These are phyloP conservation scores for Acropora yongei DNA, from an alignment of 64 coral and sea anemone genomes.

Conservation along the genomic window DNA sequence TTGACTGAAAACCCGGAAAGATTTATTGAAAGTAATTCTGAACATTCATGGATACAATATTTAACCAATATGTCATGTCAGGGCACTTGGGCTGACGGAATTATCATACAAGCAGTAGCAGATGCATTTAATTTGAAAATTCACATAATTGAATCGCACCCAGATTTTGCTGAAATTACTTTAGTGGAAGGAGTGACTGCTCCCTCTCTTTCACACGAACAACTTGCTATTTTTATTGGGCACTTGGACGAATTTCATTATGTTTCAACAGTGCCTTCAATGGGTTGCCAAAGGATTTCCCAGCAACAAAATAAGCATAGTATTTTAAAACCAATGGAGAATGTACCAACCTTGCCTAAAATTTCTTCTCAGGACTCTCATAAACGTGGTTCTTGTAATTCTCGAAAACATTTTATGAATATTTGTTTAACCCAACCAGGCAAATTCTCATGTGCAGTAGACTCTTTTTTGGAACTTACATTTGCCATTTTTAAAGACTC, in stretches of 20 bases:
- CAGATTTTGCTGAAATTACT: too few relatives aligned
- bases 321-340: slow-evolving; percentile 12
- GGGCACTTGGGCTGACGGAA: too few relatives aligned
- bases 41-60: too few relatives aligned
- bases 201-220: neutral
- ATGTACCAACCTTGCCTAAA: neutral
- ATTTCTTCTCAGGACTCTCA: neutral
- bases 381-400: neutral
- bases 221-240: slow-evolving; percentile 26
- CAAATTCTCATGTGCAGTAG: too few relatives aligned
- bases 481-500: too few relatives aligned
- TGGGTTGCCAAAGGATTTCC: neutral
- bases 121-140: too few relatives aligned
- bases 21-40: too few relatives aligned
- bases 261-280: slow-evolving; percentile 18
- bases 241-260: neutral
- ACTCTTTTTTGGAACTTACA: too few relatives aligned
- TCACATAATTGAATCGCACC: too few relatives aligned
- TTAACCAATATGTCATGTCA: too few relatives aligned
- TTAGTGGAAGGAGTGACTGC: slow-evolving; percentile 30
- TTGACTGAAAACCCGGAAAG: slow-evolving; percentile 43
- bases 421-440: slow-evolving; percentile 28
- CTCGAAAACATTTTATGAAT: slow-evolving; percentile 42
- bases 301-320: slow-evolving; percentile 1
- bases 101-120: too few relatives aligned